These are phyloP conservation scores for Todiramphus saurophagus DNA, from an alignment of 2,113 vertebrate species.

Conservation along the genomic window DNA sequence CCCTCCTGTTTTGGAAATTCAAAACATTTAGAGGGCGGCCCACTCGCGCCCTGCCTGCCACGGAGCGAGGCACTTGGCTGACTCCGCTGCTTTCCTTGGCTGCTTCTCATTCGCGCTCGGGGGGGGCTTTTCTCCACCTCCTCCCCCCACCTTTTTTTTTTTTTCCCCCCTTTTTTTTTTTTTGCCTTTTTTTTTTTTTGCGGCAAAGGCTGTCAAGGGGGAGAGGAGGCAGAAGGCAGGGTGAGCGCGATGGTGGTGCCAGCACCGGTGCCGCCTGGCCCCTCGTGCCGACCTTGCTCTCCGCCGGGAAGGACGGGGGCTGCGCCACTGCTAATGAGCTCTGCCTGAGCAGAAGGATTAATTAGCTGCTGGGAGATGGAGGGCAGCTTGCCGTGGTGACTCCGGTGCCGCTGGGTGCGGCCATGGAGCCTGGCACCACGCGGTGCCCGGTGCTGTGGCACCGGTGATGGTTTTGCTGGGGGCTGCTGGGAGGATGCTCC, in stretches of 20 bases:
- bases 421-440: background rate
- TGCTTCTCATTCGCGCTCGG: background rate
- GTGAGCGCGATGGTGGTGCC: rapidly evolving
- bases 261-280: background rate
- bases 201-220: background rate
- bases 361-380: slow-evolving; percentile 38
- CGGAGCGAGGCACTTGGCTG: slow-evolving; percentile 59
- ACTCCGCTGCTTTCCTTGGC: slow-evolving; percentile 66
- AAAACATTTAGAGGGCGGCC: slow-evolving; percentile 64
- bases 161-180: no score
- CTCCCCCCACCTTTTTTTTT: no score
- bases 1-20: slow-evolving; percentile 62
- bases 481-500: background rate
- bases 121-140: background rate
- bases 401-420: background rate
- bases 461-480: rapidly evolving
- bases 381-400: background rate
- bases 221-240: background rate
- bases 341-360: slow-evolving; percentile 59
- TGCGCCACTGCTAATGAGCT: slow-evolving; percentile 44
- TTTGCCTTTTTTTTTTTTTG: no score
- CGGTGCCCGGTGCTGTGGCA: background rate
- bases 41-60: slow-evolving; percentile 56
- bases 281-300: background rate
- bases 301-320: background rate